These are phyloP conservation scores for Garra rufa DNA, from an alignment of 2,113 vertebrate genomes.

Conservation along the genomic window DNA sequence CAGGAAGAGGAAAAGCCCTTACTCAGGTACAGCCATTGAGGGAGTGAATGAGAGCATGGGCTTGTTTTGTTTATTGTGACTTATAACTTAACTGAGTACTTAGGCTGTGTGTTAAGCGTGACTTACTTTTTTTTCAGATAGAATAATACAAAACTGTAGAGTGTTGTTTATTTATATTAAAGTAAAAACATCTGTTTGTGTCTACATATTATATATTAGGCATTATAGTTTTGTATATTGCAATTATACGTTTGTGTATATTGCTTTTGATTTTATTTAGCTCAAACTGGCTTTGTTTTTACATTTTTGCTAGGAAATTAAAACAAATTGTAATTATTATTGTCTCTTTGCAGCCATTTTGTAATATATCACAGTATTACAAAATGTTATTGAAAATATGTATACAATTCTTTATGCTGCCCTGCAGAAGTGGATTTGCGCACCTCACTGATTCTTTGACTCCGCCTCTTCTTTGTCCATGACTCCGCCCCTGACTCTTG, in stretches of 20 bases:
- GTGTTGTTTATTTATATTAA: not conserved
- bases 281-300: not conserved
- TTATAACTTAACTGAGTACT: constrained; percentile 4
- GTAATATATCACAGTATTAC: not conserved
- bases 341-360: not conserved
- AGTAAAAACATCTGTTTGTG: not conserved
- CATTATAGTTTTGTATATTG: not conserved
- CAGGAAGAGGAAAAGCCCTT: not conserved
- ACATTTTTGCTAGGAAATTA: not conserved
- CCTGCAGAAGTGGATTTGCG: not conserved
- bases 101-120: not conserved
- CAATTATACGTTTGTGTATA: not conserved
- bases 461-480: constrained; percentile 21
- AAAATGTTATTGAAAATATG: not conserved
- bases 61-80: constrained; percentile 16
- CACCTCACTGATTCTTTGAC: not conserved
- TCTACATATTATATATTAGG: not conserved
- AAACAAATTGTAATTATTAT: not conserved
- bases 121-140: not conserved
- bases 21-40: constrained; percentile 44
- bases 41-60: constrained; percentile 29
- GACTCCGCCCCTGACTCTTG: not conserved
- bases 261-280: not conserved
- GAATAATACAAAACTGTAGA: not conserved
- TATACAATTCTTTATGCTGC: not conserved